Conservation (phyloP, 2,113 vertebrate genomes). For the Neogobius melanostomus region DNA sequence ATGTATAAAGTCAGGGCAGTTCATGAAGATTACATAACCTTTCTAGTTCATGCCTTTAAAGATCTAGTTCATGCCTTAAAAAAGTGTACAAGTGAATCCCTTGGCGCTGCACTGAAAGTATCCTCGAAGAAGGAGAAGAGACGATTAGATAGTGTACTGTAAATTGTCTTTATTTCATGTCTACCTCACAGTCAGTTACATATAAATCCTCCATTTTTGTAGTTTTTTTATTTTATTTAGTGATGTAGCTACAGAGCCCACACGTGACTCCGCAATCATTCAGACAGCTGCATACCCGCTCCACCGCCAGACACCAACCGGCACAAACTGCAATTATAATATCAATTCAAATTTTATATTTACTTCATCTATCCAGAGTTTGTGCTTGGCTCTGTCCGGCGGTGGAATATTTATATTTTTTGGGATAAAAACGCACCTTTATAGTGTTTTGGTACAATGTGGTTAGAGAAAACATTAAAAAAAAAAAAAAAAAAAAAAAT, state of each 20-base stretch:
- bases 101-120: neutral
- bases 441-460: constrained; percentile 68
- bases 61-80: too few relatives aligned
- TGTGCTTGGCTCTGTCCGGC: constrained; percentile 36
- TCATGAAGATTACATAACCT: too few relatives aligned
- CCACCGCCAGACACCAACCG: constrained; percentile 51
- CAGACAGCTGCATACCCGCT: constrained; percentile 50
- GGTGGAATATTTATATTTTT: constrained; percentile 52
- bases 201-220: constrained; percentile 68
- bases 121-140: constrained; percentile 34
- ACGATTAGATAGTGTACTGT: constrained; percentile 55
- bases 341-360: constrained; percentile 19
- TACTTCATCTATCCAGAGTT: constrained; percentile 38
- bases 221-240: constrained; percentile 38
- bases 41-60: too few relatives aligned
- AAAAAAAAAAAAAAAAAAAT: constrained; percentile 67
- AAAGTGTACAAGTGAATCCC: too few relatives aligned
- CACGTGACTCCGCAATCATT: constrained; percentile 39
- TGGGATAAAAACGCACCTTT: constrained; percentile 60
- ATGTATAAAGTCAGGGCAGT: too few relatives aligned
- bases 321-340: constrained; percentile 31
- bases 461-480: constrained; percentile 73
- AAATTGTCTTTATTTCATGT: constrained; percentile 74
- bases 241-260: constrained; percentile 54
- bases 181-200: constrained; percentile 70